phyloP scores from a whole-genome alignment of 2,797 vertebrate species.

The Craterocephalus amniculus region DNA sequence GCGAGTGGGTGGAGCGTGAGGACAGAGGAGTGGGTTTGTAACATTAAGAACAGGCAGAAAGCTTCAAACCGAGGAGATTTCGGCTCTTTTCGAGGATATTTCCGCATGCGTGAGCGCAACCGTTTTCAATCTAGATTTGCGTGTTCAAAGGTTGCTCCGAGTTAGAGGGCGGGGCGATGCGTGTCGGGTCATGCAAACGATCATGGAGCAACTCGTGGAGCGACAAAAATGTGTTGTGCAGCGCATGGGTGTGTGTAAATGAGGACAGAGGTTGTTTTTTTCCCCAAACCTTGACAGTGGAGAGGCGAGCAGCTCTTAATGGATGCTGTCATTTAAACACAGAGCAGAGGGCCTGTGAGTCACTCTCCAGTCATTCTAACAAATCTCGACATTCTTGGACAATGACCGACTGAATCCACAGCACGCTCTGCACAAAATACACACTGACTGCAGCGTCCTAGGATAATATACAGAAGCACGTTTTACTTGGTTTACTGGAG shows the following conservation, averaged over 20 bases:
- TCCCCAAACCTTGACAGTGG: constrained; percentile 8
- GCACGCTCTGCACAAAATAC: constrained; percentile 23
- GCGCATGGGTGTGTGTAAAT: constrained; percentile 56
- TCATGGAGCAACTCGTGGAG: constrained; percentile 62
- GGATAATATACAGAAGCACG: background rate
- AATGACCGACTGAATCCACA: constrained; percentile 29
- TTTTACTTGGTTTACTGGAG: background rate
- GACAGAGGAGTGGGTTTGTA: constrained; percentile 44
- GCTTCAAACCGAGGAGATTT: background rate
- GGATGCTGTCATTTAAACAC: constrained; percentile 64
- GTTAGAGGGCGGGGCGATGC: constrained; percentile 54
- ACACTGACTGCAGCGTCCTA: background rate
- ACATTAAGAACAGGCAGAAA: constrained; percentile 7
- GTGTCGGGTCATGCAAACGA: constrained; percentile 78
- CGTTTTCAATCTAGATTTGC: background rate
- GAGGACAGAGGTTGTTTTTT: constrained; percentile 15
- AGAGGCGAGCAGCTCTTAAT: constrained; percentile 36
- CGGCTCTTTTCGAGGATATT: background rate
- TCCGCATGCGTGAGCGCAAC: constrained; percentile 7
- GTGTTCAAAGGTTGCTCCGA: constrained; percentile 29
- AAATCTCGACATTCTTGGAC: constrained; percentile 61
- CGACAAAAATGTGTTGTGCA: constrained; percentile 60
- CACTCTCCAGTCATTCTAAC: constrained; percentile 43
- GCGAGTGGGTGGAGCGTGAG: constrained; percentile 60
- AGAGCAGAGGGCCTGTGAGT: constrained; percentile 54